phyloP scores from a whole-genome alignment of 2,797 vertebrate genomes.

The Takifugu ocellatus region DNA sequence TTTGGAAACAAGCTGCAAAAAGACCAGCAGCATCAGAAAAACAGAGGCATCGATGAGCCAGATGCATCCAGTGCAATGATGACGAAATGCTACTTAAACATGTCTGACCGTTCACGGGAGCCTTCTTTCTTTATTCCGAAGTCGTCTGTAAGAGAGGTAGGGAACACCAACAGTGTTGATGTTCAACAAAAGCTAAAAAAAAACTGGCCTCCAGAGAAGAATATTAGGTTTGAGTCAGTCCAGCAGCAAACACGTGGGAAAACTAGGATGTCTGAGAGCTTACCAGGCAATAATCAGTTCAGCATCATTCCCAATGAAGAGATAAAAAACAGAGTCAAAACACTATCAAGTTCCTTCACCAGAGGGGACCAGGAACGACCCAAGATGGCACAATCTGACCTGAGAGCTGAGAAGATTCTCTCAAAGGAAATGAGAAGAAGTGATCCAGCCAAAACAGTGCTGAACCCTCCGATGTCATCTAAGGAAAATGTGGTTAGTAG shows the following conservation, averaged over 20 bases:
- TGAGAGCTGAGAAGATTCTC: slow-evolving; percentile 11
- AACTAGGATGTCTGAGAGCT: slow-evolving; percentile 15
- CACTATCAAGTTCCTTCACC: slow-evolving; percentile 2
- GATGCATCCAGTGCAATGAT: slow-evolving; percentile 30
- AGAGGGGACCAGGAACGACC: slow-evolving; percentile 15
- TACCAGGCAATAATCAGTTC: slow-evolving; percentile 16
- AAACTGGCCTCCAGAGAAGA: slow-evolving; percentile 72
- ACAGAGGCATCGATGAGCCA: slow-evolving; percentile 43
- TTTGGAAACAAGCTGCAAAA: slow-evolving; percentile 77
- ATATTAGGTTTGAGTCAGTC: neutral
- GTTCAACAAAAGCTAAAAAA: slow-evolving; percentile 61
- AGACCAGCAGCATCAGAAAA: slow-evolving; percentile 73
- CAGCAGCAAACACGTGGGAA: slow-evolving; percentile 19
- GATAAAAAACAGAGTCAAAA: slow-evolving; percentile 23
- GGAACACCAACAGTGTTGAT: slow-evolving; percentile 24
- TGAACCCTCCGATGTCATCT: neutral
- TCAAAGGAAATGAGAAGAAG: slow-evolving; percentile 25
- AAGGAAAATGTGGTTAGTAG: slow-evolving; percentile 7
- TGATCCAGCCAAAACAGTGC: slow-evolving; percentile 20
- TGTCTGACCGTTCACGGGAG: slow-evolving; percentile 13
- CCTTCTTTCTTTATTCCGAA: slow-evolving; percentile 19
- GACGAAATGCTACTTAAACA: slow-evolving; percentile 24
- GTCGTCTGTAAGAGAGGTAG: slow-evolving; percentile 17
- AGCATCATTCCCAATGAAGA: slow-evolving; percentile 13
- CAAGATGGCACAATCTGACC: slow-evolving; percentile 13